Base-by-base conservation (phyloP, 2,888 invertebrate genomes). In the Scaptomyza parva region DNA sequence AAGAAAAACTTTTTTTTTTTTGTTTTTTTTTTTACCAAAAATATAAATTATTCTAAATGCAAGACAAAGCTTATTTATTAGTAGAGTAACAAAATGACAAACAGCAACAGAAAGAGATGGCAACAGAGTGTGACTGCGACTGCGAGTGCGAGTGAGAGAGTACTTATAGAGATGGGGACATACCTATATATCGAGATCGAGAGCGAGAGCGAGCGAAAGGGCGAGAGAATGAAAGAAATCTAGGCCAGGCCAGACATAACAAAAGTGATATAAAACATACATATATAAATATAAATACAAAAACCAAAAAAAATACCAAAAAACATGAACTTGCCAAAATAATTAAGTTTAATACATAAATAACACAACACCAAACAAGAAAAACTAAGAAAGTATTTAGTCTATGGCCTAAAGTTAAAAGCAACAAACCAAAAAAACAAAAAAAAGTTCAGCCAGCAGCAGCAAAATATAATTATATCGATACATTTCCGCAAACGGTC, bases 311-410 rank as follows among this genome's bases (percentile, higher is more conserved):
- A 73, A 58, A 26, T 0, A 26, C 26, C 47, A 50, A 64, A 55
- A 82, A 68, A 61, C 75, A 59, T 30, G 18, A 78, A 80, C 78
- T 83, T 86, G 86, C 82, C 86, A 83, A 83, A 83, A 80, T 83
- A 83, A 76, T 83, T 83, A 80, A 83, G 80, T 80, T 76, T 63
- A 78, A 74, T 52, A 75, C 63, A 68, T 60, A 62, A 60, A 28
- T 28, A 28, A 28, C 52, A 53, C 45, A 59, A 47, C 54, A 39
- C 41, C 37, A 50, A 51, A 28, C 51, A 24, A 35, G 14, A 35
- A 14, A 35, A 14, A 17, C 35, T 52, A 59, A 52, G 58, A 52
- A 39, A 41, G 59, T 37, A 40, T 63, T 63, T 64, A 73, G 74
- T 72, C 73, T 73, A 61, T 70, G 70, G 70, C 73, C 60, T 47